Evolutionary conservation across 1,140 invertebrate genomes (phyloP).

Genomic region (Drosophila guanche): DNA sequence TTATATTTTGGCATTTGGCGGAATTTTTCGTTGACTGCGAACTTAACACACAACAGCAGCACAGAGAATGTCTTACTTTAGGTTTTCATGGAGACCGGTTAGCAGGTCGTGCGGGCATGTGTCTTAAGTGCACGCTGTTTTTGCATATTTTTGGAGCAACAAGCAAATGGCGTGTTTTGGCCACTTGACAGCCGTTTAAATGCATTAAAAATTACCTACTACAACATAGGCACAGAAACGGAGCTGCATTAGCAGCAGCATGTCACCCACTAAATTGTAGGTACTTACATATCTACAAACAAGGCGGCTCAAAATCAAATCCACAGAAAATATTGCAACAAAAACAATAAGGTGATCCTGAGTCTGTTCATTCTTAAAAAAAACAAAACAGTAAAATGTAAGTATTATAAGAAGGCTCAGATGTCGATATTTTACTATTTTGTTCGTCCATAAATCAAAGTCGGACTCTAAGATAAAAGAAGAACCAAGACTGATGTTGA

Average conservation of each 20-base stretch:
- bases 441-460: too few species aligned
- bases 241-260: conserved; percentile 3
- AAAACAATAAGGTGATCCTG: not conserved
- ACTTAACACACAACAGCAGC: conserved; percentile 25
- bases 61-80: conserved; percentile 62
- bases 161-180: conserved; percentile 48
- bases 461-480: too few species aligned
- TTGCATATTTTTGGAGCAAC: conserved; percentile 60
- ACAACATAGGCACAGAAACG: conserved; percentile 18
- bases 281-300: conserved; percentile 64
- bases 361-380: too few species aligned
- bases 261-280: conserved; percentile 63
- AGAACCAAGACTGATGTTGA: too few species aligned
- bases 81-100: conserved; percentile 19
- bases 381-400: too few species aligned
- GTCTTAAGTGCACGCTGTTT: conserved; percentile 13
- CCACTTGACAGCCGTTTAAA: conserved; percentile 78
- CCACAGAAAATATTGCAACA: conserved; percentile 37
- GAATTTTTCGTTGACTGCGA: conserved; percentile 41
- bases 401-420: too few species aligned
- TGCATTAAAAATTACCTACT: conserved; percentile 74
- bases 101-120: too few species aligned
- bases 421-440: too few species aligned
- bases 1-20: conserved; percentile 36
- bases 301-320: conserved; percentile 58